These are phyloP conservation scores for Eupithecia subumbrata DNA, from an alignment of 2,888 invertebrate species.

Conservation along the genomic window DNA sequence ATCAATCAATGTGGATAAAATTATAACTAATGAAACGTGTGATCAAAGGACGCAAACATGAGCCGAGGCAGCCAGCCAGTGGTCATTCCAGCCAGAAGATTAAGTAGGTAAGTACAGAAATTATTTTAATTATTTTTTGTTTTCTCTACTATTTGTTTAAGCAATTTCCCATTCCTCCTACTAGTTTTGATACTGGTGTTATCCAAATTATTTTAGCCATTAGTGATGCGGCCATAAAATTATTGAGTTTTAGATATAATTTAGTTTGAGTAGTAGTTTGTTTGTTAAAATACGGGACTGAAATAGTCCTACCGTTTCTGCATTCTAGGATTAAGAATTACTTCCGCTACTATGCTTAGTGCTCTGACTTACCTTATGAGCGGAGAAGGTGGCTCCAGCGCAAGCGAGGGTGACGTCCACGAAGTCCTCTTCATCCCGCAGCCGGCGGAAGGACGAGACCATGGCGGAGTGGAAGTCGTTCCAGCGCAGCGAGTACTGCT, in stretches of 20 bases:
- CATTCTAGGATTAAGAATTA: neutral
- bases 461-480: conserved; percentile 97
- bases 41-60: conserved; percentile 17
- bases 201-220: too few species aligned
- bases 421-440: conserved; percentile 95
- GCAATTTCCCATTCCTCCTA: neutral
- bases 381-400: conserved; percentile 94
- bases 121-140: neutral
- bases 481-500: conserved; percentile 97
- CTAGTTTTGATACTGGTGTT: too few species aligned
- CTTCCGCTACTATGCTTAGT: neutral
- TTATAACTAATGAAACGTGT: conserved; percentile 17
- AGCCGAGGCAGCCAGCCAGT: too few species aligned
- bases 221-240: too few species aligned
- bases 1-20: conserved; percentile 10
- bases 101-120: conserved; percentile 6
- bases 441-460: conserved; percentile 93
- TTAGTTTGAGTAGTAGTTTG: too few species aligned
- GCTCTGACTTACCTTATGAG: conserved; percentile 87
- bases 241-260: too few species aligned
- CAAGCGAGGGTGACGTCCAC: conserved; percentile 97
- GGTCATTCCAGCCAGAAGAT: too few species aligned
- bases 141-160: neutral
- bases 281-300: too few species aligned
- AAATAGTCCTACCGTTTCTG: neutral